Evolutionary conservation across 2,888 invertebrate genomes (phyloP).

Genomic region (Uropetala carovei): DNA sequence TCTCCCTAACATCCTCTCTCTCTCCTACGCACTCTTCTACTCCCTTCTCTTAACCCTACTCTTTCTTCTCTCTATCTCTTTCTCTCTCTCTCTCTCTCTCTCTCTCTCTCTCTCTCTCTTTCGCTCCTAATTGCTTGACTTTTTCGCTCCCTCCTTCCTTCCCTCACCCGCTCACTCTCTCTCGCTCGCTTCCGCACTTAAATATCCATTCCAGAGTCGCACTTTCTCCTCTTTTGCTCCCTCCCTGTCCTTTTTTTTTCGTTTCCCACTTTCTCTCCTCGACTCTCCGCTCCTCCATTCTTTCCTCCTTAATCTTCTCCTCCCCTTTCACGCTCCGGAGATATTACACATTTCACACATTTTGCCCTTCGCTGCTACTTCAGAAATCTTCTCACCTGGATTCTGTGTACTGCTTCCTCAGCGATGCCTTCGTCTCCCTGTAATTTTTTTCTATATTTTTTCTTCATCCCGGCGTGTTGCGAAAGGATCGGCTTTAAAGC

Average conservation of each 20-base stretch:
- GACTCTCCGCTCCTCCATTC: background rate
- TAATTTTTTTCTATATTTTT: background rate
- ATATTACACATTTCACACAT: background rate
- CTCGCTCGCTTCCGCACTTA: background rate
- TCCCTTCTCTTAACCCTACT: background rate
- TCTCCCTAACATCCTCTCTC: background rate
- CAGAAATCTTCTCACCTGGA: background rate
- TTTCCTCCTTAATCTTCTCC: background rate
- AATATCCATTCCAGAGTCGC: background rate
- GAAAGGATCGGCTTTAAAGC: no score
- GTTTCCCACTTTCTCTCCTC: background rate
- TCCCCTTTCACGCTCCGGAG: background rate
- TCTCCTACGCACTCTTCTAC: no score
- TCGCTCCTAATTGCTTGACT: background rate
- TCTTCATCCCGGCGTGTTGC: background rate
- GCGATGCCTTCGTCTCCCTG: background rate
- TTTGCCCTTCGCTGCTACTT: background rate
- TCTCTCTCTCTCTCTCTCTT: background rate
- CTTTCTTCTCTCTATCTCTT: background rate
- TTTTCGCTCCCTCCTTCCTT: background rate
- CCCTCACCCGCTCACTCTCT: background rate
- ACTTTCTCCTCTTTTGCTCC: background rate
- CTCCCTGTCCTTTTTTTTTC: no score
- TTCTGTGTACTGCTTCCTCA: background rate
- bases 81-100: background rate